Conservation (phyloP, 64 coral and sea anemone species). For the Pocillopora damicornis region DNA sequence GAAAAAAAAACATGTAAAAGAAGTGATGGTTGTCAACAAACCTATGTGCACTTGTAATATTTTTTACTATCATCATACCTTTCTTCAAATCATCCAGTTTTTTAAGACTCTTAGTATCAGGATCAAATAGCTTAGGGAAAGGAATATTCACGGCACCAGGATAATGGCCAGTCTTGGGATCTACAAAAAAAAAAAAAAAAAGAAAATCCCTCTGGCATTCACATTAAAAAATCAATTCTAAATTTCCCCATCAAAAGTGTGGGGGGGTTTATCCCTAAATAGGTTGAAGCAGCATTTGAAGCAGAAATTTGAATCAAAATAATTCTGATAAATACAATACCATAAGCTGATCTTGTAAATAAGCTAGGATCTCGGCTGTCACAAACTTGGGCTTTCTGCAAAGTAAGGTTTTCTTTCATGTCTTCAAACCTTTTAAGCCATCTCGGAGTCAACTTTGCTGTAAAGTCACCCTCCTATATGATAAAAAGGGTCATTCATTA, state of each 20-base stretch:
- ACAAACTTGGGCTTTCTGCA: constrained; percentile 62
- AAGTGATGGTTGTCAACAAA: no score
- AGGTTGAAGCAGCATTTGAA: no score
- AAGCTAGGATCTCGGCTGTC: constrained; percentile 34
- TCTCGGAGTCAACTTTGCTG: constrained; percentile 35
- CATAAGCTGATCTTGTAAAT: constrained; percentile 20
- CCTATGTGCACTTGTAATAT: no score
- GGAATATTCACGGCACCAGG: constrained; percentile 78
- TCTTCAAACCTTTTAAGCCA: constrained; percentile 72
- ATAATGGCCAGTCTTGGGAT: constrained; percentile 65
- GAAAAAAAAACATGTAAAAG: no score
- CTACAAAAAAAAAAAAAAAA: neutral
- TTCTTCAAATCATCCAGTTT: constrained; percentile 50
- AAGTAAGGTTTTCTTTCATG: constrained; percentile 63
- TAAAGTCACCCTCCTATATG: constrained; percentile 67
- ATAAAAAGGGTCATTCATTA: neutral
- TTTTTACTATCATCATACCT: neutral
- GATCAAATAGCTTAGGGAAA: constrained; percentile 43
- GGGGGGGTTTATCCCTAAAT: no score
- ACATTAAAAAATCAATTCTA: no score
- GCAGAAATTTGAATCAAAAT: no score
- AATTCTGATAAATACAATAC: neutral
- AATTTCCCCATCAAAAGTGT: no score
- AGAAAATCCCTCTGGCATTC: no score
- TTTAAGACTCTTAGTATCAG: constrained; percentile 57